These are phyloP conservation scores for Oreotrochilus melanogaster DNA, from an alignment of 2,113 vertebrate species.

Conservation along the genomic window DNA sequence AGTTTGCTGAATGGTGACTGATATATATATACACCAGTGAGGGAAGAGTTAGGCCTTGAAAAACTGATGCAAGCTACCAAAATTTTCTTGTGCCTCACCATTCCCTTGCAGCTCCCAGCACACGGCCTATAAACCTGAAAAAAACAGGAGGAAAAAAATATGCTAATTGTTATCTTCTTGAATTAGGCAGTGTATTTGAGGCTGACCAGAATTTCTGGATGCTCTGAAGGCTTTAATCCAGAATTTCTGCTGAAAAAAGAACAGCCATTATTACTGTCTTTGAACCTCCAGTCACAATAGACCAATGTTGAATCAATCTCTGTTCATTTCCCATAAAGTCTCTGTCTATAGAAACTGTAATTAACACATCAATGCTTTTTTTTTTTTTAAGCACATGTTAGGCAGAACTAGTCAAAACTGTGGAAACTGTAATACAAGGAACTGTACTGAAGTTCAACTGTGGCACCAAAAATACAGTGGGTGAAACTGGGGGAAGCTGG, in stretches of 20 bases:
- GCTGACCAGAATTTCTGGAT: not conserved
- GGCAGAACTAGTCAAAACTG: not conserved
- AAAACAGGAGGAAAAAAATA: not conserved
- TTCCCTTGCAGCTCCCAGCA: not conserved
- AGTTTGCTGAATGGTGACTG: not conserved
- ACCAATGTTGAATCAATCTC: not conserved
- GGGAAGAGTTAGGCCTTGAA: not conserved
- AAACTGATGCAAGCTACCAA: not conserved
- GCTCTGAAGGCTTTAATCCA: not conserved
- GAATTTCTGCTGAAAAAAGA: slow-evolving; percentile 1
- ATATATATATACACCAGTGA: not conserved
- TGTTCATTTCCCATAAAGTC: not conserved
- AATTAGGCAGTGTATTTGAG: not conserved
- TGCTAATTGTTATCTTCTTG: not conserved
- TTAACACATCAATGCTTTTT: not conserved
- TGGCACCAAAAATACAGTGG: not conserved
- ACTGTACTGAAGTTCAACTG: not conserved
- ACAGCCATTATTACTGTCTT: not conserved
- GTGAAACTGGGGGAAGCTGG: not conserved
- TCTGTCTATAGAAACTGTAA: not conserved
- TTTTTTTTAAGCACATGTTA: not conserved
- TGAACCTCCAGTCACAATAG: slow-evolving; percentile 10
- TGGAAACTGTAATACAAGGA: not conserved
- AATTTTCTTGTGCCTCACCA: not conserved
- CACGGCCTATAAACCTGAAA: not conserved